Evolutionary conservation across 2,888 invertebrate genomes (phyloP).

Genomic region (Conops quadrifasciatus): DNA sequence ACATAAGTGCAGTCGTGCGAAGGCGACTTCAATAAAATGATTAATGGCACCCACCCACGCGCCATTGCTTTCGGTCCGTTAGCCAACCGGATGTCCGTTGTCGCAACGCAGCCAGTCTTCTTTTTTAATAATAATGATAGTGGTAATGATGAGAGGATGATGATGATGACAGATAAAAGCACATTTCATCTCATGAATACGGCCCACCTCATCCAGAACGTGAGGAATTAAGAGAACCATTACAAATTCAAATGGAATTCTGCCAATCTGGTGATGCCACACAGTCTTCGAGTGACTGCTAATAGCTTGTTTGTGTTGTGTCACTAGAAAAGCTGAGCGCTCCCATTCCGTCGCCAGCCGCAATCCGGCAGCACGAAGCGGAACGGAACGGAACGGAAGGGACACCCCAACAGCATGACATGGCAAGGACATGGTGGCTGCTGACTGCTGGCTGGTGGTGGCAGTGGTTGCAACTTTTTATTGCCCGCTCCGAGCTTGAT

Average conservation of each 20-base stretch:
- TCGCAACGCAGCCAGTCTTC: conserved; percentile 40
- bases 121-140: background rate
- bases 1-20: background rate
- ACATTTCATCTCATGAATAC: conserved; percentile 25
- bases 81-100: conserved; percentile 52
- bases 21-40: conserved; percentile 40
- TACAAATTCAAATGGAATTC: conserved; percentile 22
- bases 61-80: conserved; percentile 33
- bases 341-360: background rate
- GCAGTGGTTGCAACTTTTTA: conserved; percentile 13
- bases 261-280: conserved; percentile 6
- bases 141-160: background rate
- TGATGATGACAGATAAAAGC: conserved; percentile 1
- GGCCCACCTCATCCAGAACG: background rate
- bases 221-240: conserved; percentile 10
- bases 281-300: conserved; percentile 17
- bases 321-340: background rate
- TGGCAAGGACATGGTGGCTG: no score
- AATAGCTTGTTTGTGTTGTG: conserved; percentile 10
- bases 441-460: background rate
- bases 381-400: background rate
- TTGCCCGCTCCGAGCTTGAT: conserved; percentile 19
- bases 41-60: conserved; percentile 54
- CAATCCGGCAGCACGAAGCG: conserved; percentile 5
- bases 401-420: background rate